Evolutionary conservation across 2,797 vertebrate genomes (phyloP).

Genomic region (Clangula hyemalis): DNA sequence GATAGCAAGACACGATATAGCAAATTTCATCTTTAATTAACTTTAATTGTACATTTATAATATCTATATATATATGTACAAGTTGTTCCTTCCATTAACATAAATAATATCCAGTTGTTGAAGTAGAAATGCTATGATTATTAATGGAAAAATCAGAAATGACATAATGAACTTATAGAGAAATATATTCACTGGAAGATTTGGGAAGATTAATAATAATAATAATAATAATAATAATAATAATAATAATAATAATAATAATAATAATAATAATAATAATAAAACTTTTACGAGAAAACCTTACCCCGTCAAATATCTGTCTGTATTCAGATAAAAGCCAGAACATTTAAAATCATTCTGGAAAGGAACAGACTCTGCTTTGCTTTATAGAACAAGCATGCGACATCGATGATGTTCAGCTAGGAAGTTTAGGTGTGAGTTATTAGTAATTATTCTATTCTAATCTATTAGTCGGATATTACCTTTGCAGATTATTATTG

Average conservation of each 20-base stretch:
- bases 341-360: background rate
- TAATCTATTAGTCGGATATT: background rate
- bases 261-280: too few species aligned
- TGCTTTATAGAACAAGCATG: background rate
- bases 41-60: background rate
- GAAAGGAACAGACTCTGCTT: background rate
- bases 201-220: background rate
- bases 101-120: background rate
- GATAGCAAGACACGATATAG: background rate
- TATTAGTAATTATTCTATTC: background rate
- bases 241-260: too few species aligned
- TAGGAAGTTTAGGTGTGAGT: background rate
- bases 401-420: background rate
- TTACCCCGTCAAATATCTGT: background rate
- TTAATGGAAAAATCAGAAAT: background rate
- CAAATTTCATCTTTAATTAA: background rate
- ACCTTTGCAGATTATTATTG: background rate
- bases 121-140: background rate
- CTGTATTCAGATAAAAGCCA: background rate
- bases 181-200: background rate
- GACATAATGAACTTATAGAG: background rate
- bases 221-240: too few species aligned
- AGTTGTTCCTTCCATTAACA: background rate
- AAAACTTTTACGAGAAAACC: background rate
- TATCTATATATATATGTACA: too few species aligned